Evolutionary conservation across 2,113 vertebrate species (phyloP).

Genomic region (Cyanoramphus novaezelandiae): DNA sequence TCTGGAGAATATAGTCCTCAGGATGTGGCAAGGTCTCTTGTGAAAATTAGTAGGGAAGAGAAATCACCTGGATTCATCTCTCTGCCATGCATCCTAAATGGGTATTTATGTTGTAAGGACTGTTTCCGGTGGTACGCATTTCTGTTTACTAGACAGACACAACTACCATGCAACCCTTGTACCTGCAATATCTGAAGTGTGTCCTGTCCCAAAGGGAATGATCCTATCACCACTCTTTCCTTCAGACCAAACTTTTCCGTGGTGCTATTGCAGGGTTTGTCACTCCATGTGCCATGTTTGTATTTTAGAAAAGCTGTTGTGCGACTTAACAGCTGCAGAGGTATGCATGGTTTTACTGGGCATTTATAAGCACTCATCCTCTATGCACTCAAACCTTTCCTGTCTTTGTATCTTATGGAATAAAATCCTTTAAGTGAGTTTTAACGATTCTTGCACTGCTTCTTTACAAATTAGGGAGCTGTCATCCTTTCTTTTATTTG

Average conservation of each 20-base stretch:
- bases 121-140: fast-evolving
- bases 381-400: neutral
- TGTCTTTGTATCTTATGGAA: neutral
- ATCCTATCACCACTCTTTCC: neutral
- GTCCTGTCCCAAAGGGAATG: neutral
- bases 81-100: neutral
- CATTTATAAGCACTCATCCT: neutral
- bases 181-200: neutral
- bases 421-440: constrained; percentile 35
- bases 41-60: neutral
- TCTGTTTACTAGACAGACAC: neutral
- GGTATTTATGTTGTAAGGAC: neutral
- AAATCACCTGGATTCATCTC: neutral
- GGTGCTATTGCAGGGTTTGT: constrained; percentile 1
- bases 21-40: neutral
- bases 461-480: neutral
- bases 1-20: neutral
- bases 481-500: neutral
- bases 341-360: neutral
- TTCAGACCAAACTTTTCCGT: neutral
- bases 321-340: neutral
- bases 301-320: constrained; percentile 6
- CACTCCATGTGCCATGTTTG: neutral
- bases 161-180: neutral
- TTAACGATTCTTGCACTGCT: neutral